Base-by-base conservation (phyloP, 2,113 vertebrate species). In the Kryptolebias marmoratus region DNA sequence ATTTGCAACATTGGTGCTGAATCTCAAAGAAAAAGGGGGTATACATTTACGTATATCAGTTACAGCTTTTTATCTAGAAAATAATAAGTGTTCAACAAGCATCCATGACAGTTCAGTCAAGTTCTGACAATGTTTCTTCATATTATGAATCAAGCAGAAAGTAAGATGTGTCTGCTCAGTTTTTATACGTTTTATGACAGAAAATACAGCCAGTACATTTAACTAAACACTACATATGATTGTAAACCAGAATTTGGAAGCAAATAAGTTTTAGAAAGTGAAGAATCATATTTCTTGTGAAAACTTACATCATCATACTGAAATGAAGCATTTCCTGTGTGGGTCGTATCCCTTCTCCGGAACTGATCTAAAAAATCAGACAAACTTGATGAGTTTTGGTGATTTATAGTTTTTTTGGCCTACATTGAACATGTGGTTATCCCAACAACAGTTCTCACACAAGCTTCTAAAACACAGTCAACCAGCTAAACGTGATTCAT, bases 221-320 rank as follows among this genome's bases (percentile, higher is more conserved):
- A 9, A 42, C 39, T 10, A 42, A 15, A 42, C 39, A 42, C 39
- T 5, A 42, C 5, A 42, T 10, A 42, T 28, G 28, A 31, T 56
- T 13, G 5, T 27, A 28, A 5, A 30, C 13, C 54, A 56, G 22
- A 56, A 31, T 1, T 5, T 5, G 5, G 8, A n/a, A 36, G 3
- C 31, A 48, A 48, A 48, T 48, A n/a, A 59, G 22, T 2, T 48
- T 66, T 13, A 62, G 42, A 42, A 45, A 62, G 32, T 18, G 1
- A 54, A 64, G 31, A 49, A 53, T 2, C 1, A 1, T n/a, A 28
- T 36, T 22, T 27, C 1, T 42, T 18, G 32, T 22, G 9, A 15
- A 68, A 54, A 83, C 98, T 96, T 93, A 99, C 98, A 14, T 99
- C 97, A 73, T 99, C 96, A 53, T 98, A 99, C 0, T 94, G 94